Evolutionary conservation across 2,797 vertebrate species (phyloP), one percentile per base, ranked within the genome.

Genomic region (Synaphobranchus kaupii): DNA sequence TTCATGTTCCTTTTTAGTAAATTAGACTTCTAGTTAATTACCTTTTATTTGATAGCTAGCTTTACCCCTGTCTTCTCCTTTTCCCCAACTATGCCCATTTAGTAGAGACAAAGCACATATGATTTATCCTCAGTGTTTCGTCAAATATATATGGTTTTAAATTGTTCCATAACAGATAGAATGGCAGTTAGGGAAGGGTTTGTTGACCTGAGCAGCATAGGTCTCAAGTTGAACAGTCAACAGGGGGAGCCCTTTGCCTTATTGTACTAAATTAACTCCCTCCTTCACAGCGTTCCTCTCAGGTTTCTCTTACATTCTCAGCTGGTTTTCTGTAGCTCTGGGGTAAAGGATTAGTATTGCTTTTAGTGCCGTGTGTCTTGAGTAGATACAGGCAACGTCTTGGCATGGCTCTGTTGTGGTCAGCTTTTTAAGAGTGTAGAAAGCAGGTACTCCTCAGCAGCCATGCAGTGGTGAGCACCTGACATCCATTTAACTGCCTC

Each of bases 171-270:
- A 60, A 17, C 12, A 17, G 58, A 5, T 22, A 22, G 10, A 60
- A 60, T 60, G 12, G 5, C 12, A 17, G 58, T 17, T 60, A 22
- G 4, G 20, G 58, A 5, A 44, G 34, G 44, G 71, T 39, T 76
- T 44, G 13, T 44, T 5, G 71, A 39, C 6, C 10, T 39, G 12
- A 76, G 3, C 12, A 5, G 13, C 68, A 34, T 68, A 6, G n/a
- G 76, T 2, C 39, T 81, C 8, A 25, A 8, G 44, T 82, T 54
- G 50, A 50, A n/a, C 47, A 13, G 20, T 52, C 85, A 78, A 73
- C 85, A 86, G 68, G 68, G 85, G 85, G 85, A 39, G 68, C 85
- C 39, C 68, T 86, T 58, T 56, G n/a, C 68, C 68, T 39, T 86
- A 28, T 54, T 86, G 68, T 76, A 20, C 71, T 17, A 20, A 76